Base-by-base conservation (phyloP, 2,888 invertebrate genomes). In the Junonia oenone region DNA sequence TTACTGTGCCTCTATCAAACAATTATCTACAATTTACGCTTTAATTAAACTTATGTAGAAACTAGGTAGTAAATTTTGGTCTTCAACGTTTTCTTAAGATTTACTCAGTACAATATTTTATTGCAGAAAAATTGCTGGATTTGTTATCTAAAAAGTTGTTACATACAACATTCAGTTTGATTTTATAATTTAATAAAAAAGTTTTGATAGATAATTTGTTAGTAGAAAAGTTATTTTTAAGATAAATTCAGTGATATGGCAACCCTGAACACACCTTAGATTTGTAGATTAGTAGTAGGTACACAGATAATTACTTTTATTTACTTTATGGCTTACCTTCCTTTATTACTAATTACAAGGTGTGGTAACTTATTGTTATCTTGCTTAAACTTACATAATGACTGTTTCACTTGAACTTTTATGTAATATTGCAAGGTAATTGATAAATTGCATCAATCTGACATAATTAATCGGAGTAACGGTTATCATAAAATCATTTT, bases 251-350 rank as follows among this genome's bases (percentile, higher is more conserved):
- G 9, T 17, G 1, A 4, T 9, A 38, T 4, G 38, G 17, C 38
- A 38, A 40, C 38, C 17, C 38, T 40, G 19, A 45, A 5, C 62
- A 60, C 59, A 56, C 63, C 63, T 61, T 38, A 55, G 62, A 60
- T 58, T 60, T 59, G 51, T 55, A 63, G 62, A 66, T 63, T 40
- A 40, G 38, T 40, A 40, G 15, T 19, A 40, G n/a, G 17, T 56
- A 55, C 50, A 55, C 40, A 49, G 55, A 61, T 58, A 56, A 56
- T 53, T 59, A 50, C 52, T 51, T 53, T 54, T 59, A 53, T 51
- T 57, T 56, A 35, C 40, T 51, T 51, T 51, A 53, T 46, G 49
- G 45, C 46, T 53, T 46, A 38, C 29, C 31, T 53, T 47, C 35
- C 38, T 53, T 46, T 38, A 47, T 46, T 53, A 29, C 14, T 47